Evolutionary conservation across 2,888 invertebrate species (phyloP), one percentile per base, ranked within the genome.

Genomic region (Dryomyza anilis): DNA sequence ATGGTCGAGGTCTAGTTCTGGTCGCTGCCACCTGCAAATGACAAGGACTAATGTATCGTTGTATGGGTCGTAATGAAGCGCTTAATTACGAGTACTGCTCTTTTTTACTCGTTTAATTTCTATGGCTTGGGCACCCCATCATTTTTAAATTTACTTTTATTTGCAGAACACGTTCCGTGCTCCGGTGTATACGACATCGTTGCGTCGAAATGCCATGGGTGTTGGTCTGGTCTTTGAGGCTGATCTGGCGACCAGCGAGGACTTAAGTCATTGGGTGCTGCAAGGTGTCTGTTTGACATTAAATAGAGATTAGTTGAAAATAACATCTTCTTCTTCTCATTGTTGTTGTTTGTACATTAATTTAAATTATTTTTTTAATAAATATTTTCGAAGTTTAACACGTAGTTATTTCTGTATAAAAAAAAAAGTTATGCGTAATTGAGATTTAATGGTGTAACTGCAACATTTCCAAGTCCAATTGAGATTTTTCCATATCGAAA

Each of bases 161-260:
- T 70, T 76, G 1, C 86, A 96, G 92, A 94, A 96, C 77, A 95
- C 95, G 0, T 87, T 94, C 62, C 87, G 88, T 43, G 92, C 95
- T 0, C 96, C 96, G 0, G 96, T 96, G 12, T 96, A 96, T 78
- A 94, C 92, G 10, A 96, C 96, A 1, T 94, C 95, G 0, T 84
- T 87, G 74, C 86, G 96, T 29, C 87, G 95, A 67, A 93, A 96
- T 82, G 94, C 95, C 0, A 95, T 95, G 94, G 95, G 95, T 2
- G 91, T 91, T 39, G 96, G 96, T 2, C 85, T 96, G 12, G 94
- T 96, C 33, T 96, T 96, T 81, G 94, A 95, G 81, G 92, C 95
- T 0, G 91, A 96, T 82, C 86, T 96, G 60, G 88, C 88, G 72
- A 95, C 95, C 1, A 83, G 88, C 0, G 92, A 94, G 76, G 95